Conservation (phyloP, 2,113 vertebrate genomes). For the Phalacrocorax aristotelis region DNA sequence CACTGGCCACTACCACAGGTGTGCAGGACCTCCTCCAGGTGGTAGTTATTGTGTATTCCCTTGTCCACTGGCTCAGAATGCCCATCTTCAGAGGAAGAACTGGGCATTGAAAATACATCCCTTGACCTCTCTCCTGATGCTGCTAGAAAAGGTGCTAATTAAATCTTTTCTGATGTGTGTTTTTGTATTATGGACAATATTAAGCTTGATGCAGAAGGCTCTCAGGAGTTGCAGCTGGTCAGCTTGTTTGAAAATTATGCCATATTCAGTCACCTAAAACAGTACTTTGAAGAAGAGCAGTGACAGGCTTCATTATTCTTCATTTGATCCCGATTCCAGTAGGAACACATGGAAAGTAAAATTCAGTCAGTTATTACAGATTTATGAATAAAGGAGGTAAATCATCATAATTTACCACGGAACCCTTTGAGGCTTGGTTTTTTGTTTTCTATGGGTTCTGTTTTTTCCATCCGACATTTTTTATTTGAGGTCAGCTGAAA, state of each 20-base stretch:
- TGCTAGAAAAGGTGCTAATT: not conserved
- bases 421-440: not conserved
- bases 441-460: not conserved
- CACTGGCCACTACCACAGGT: not conserved
- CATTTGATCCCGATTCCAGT: not conserved
- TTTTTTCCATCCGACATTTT: not conserved
- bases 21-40: not conserved
- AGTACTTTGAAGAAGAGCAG: not conserved
- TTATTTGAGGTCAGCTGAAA: not conserved
- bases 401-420: not conserved
- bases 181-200: not conserved
- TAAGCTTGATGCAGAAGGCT: not conserved
- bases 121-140: not conserved
- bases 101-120: not conserved
- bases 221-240: not conserved
- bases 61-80: not conserved
- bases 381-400: not conserved
- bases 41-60: not conserved
- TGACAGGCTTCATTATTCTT: not conserved
- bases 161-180: not conserved
- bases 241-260: not conserved
- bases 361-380: not conserved
- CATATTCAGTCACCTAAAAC: not conserved
- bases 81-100: not conserved
- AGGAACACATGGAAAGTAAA: not conserved